phyloP scores from a whole-genome alignment of 92 coral and sea anemone species.

The Phymanthus crucifer region DNA sequence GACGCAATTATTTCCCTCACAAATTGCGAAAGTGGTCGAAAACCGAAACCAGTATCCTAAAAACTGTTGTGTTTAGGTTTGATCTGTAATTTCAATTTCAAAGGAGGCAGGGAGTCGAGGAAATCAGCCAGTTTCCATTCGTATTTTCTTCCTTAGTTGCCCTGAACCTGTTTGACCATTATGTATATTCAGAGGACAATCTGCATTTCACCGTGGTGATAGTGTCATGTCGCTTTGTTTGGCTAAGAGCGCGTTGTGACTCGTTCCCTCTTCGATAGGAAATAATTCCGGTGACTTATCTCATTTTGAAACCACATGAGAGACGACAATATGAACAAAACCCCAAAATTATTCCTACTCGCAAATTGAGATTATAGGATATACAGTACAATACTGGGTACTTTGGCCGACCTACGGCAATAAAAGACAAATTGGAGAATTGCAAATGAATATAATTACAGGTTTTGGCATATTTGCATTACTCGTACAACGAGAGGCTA shows the following conservation, averaged over 20 bases:
- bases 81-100: not conserved
- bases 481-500: not conserved
- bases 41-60: not conserved
- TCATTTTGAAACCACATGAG: slow-evolving; percentile 19
- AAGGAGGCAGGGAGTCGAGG: not conserved
- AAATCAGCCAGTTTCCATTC: not conserved
- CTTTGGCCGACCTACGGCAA: not conserved
- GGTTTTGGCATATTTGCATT: slow-evolving; percentile 14
- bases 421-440: not conserved
- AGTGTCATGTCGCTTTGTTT: slow-evolving; percentile 50
- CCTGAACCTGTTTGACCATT: slow-evolving; percentile 54
- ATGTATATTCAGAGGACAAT: slow-evolving; percentile 61
- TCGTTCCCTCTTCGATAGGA: slow-evolving; percentile 24
- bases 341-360: not conserved
- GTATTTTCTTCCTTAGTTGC: too few relatives aligned
- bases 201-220: slow-evolving; percentile 62
- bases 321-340: not conserved
- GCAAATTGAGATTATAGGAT: not conserved
- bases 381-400: not conserved
- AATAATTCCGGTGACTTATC: slow-evolving; percentile 25
- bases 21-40: not conserved
- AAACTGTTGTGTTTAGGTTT: not conserved
- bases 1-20: not conserved
- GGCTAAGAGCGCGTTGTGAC: slow-evolving; percentile 35
- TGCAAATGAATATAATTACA: not conserved